A percentile compares a stretch with the other conserved stretches of the same genome.
phyloP scores from a whole-genome alignment of 2,888 invertebrate species.

The Cenopis cana region DNA sequence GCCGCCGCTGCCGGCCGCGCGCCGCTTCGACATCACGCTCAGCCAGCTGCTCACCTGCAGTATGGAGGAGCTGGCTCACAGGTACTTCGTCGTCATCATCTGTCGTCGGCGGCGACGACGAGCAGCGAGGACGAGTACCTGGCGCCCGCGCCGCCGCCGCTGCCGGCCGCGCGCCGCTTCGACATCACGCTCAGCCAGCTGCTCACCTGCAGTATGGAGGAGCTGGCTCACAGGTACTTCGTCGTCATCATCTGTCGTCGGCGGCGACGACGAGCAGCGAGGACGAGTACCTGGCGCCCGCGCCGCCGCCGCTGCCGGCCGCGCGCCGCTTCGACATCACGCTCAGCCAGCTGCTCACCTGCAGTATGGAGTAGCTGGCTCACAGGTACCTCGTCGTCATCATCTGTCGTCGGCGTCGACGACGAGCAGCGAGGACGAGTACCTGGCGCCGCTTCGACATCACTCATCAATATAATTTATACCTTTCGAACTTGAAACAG shows the following conservation, averaged over 20 bases:
- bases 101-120: conserved; percentile 77
- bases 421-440: too few relatives aligned
- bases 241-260: conserved; percentile 56
- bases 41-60: conserved; percentile 93
- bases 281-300: conserved; percentile 90
- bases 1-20: conserved; percentile 79
- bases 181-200: conserved; percentile 94
- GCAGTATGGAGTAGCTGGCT: too few relatives aligned
- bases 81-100: conserved; percentile 66
- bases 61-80: conserved; percentile 91
- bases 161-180: conserved; percentile 83
- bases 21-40: conserved; percentile 90
- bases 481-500: too few relatives aligned
- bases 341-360: too few relatives aligned
- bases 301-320: too few relatives aligned
- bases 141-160: conserved; percentile 85
- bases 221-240: conserved; percentile 87
- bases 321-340: too few relatives aligned
- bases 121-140: conserved; percentile 89
- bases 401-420: too few relatives aligned
- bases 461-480: too few relatives aligned
- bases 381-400: too few relatives aligned
- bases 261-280: too few relatives aligned
- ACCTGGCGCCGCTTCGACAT: too few relatives aligned
- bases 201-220: conserved; percentile 92